Evolutionary conservation across 1,140 invertebrate genomes (phyloP).

Genomic region (Bombus terrestris): DNA sequence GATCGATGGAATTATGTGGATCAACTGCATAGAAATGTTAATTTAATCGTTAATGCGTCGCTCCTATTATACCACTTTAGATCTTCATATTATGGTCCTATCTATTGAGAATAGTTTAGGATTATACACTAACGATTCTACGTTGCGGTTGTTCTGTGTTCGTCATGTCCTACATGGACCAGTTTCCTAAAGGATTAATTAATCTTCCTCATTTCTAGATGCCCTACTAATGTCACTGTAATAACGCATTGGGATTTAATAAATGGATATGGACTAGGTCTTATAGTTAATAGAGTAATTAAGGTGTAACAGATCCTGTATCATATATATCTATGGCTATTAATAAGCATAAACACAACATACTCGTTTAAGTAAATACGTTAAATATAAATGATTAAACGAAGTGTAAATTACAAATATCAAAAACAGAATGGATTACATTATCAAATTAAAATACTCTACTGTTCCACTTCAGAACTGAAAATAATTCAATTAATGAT

Average conservation of each 20-base stretch:
- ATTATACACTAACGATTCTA: slow-evolving; percentile 58
- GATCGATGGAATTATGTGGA: background rate
- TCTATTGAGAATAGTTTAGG: slow-evolving; percentile 59
- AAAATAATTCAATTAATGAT: slow-evolving; percentile 13
- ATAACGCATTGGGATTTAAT: slow-evolving; percentile 1
- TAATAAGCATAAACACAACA: background rate
- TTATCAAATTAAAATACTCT: background rate
- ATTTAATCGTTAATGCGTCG: slow-evolving; percentile 76
- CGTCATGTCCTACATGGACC: slow-evolving; percentile 27
- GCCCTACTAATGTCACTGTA: background rate
- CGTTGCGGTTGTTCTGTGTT: slow-evolving; percentile 17
- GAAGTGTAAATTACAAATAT: background rate
- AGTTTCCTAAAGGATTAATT: slow-evolving; percentile 53
- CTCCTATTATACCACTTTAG: slow-evolving; percentile 57
- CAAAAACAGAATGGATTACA: too few relatives aligned
- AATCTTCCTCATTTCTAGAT: slow-evolving; percentile 7
- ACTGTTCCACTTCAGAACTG: background rate
- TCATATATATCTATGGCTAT: background rate
- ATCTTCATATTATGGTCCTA: slow-evolving; percentile 32
- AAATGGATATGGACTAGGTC: background rate
- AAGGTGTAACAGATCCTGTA: background rate
- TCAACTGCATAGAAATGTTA: slow-evolving; percentile 67
- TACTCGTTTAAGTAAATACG: background rate
- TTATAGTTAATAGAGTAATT: background rate
- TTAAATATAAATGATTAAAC: background rate